These are phyloP conservation scores for Asteroscopus sphinx DNA, from an alignment of 2,888 invertebrate genomes.

Conservation along the genomic window DNA sequence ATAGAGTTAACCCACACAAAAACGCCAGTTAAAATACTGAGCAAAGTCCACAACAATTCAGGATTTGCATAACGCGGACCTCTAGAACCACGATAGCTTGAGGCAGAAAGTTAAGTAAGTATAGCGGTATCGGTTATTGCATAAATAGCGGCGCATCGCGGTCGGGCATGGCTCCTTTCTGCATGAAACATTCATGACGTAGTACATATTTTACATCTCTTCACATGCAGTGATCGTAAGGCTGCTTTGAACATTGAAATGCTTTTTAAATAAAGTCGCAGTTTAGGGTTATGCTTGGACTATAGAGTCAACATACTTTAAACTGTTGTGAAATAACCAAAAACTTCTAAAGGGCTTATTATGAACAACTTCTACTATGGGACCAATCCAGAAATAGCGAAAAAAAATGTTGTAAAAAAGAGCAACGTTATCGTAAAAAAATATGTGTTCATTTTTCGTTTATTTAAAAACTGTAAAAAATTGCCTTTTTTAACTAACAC, in stretches of 20 bases:
- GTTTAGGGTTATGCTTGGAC: neutral
- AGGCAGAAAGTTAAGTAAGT: constrained; percentile 42
- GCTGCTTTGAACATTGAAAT: constrained; percentile 40
- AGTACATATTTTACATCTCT: constrained; percentile 46
- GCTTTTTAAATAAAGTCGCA: constrained; percentile 28
- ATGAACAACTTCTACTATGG: too few relatives aligned
- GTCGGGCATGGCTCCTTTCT: constrained; percentile 38
- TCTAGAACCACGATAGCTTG: constrained; percentile 19
- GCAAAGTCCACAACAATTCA: constrained; percentile 30
- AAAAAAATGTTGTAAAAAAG: too few relatives aligned
- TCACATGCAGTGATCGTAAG: constrained; percentile 50
- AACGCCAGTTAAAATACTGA: constrained; percentile 33
- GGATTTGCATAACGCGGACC: constrained; percentile 52
- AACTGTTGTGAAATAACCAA: neutral
- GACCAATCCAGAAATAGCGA: too few relatives aligned
- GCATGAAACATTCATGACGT: constrained; percentile 61
- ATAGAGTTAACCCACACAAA: constrained; percentile 16
- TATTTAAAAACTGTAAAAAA: too few relatives aligned
- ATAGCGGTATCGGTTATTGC: constrained; percentile 53
- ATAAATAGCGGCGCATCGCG: constrained; percentile 52
- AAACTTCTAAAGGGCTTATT: too few relatives aligned
- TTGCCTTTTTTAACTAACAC: too few relatives aligned
- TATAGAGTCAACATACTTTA: neutral
- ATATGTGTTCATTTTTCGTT: too few relatives aligned
- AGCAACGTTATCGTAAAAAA: too few relatives aligned